A percentile compares a stretch with the other conserved stretches of the same genome.
These are phyloP conservation scores for Pomacea maculata DNA, from an alignment of 1,140 invertebrate species.

Conservation along the genomic window DNA sequence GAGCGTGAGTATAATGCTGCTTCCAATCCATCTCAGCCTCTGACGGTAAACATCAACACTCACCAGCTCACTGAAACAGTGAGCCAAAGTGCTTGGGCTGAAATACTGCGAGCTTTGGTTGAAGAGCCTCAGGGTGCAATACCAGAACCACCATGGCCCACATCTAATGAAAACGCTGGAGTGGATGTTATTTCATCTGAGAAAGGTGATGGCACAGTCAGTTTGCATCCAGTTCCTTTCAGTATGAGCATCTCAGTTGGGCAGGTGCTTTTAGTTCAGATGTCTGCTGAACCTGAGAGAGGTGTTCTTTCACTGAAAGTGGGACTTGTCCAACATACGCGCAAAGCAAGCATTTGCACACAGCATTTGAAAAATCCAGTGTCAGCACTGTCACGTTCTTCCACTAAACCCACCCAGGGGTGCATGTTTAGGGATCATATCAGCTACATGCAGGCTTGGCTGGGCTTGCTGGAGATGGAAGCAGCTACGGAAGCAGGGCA, in stretches of 20 bases:
- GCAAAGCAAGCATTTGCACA: constrained; percentile 39
- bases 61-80: constrained; percentile 16
- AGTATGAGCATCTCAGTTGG: constrained; percentile 30
- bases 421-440: constrained; percentile 12
- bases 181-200: constrained; percentile 5
- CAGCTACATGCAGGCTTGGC: constrained; percentile 32
- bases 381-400: constrained; percentile 20
- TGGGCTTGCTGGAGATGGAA: constrained; percentile 41
- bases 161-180: neutral
- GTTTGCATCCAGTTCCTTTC: constrained; percentile 28
- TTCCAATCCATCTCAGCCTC: constrained; percentile 2
- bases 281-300: constrained; percentile 25
- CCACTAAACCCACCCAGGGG: neutral
- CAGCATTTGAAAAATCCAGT: constrained; percentile 41
- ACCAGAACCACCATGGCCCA: neutral
- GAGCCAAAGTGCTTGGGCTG: neutral
- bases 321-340: constrained; percentile 30
- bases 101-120: constrained; percentile 7
- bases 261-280: constrained; percentile 31
- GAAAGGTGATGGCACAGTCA: constrained; percentile 3
- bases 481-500: constrained; percentile 22
- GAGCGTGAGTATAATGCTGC: constrained; percentile 1
- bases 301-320: constrained; percentile 32
- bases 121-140: neutral
- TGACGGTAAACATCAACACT: neutral